Base-by-base conservation (phyloP, 2,797 vertebrate species). In the Rhinella marina region DNA sequence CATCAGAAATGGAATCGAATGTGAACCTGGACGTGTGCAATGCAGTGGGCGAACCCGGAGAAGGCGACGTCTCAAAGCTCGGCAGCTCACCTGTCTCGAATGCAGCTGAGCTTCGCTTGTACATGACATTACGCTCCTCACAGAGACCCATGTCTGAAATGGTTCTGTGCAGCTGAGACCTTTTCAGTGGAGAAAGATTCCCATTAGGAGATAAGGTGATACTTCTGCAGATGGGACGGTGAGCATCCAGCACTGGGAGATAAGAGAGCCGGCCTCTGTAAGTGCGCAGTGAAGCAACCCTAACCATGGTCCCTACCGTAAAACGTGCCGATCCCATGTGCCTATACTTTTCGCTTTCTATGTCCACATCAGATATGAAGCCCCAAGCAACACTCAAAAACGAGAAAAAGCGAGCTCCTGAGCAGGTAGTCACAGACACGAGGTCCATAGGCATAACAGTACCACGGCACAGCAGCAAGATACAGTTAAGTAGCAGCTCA, bases 371-470 rank as follows among this genome's bases (percentile, higher is more conserved):
- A 0, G 98, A 98, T 88, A 99, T 96, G 68, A 99, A 96, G 72
- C 98, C 98, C 98, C 97, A 98, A 87, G 98, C 97, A 89, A 99
- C 96, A 9, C 96, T 96, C n/a, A 99, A 95, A 93, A 98, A 97
- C 90, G 97, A 99, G 91, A 97, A 98, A 52, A 96, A 93, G 79
- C 96, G 97, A 41, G 88, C 1, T 3, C 94, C 94, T 0, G 94
- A 94, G 27, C 95, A 92, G 32, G 96, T 96, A 0, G 96, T 98
- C 91, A 99, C 95, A 0, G 98, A 97, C 61, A 98, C 95, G 86
- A 98, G 93, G 93, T 99, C 98, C 95, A 99, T 94, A 0, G 97
- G 97, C 27, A 91, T 91, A 75, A 96, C 89, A 6, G 94, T 94
- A 1, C 97, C 97, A 16, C 96, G 96, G 91, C 98, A 98, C 27